Evolutionary conservation across 1,140 invertebrate species (phyloP).

Genomic region (Orchesella cincta): DNA sequence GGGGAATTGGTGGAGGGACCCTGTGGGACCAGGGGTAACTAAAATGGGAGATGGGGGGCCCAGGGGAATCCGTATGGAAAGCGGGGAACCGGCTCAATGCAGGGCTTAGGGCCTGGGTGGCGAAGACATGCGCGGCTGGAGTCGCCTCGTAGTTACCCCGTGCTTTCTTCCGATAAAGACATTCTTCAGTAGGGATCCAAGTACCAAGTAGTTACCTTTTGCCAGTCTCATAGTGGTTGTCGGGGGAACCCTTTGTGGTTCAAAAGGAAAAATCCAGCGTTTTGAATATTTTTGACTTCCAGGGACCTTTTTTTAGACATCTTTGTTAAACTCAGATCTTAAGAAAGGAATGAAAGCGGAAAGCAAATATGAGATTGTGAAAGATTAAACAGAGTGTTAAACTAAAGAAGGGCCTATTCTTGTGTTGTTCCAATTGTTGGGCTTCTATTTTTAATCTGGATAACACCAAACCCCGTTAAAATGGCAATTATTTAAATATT

Average conservation of each 20-base stretch:
- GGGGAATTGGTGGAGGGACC: slow-evolving; percentile 20
- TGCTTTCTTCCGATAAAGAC: slow-evolving; percentile 97
- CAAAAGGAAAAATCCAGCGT: no score
- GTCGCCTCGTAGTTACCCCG: slow-evolving; percentile 83
- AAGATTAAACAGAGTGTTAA: neutral
- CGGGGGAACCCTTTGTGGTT: slow-evolving; percentile 45
- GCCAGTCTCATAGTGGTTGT: slow-evolving; percentile 71
- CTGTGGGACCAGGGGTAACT: slow-evolving; percentile 31
- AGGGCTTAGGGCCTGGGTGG: slow-evolving; percentile 57
- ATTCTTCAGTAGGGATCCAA: slow-evolving; percentile 90
- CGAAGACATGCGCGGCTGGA: slow-evolving; percentile 75
- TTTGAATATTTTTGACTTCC: no score
- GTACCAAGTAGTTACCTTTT: slow-evolving; percentile 96
- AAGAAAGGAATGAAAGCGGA: neutral
- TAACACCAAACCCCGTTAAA: no score
- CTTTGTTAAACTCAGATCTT: neutral
- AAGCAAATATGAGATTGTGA: neutral
- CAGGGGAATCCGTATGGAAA: slow-evolving; percentile 60
- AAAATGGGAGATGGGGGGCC: slow-evolving; percentile 45
- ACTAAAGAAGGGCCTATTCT: no score
- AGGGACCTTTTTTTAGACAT: no score
- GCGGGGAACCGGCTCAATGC: slow-evolving; percentile 74
- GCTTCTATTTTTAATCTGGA: no score
- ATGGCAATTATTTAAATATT: no score
- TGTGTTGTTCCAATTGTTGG: no score